Evolutionary conservation across 2,888 invertebrate genomes (phyloP).

Genomic region (Oscheius sp.): DNA sequence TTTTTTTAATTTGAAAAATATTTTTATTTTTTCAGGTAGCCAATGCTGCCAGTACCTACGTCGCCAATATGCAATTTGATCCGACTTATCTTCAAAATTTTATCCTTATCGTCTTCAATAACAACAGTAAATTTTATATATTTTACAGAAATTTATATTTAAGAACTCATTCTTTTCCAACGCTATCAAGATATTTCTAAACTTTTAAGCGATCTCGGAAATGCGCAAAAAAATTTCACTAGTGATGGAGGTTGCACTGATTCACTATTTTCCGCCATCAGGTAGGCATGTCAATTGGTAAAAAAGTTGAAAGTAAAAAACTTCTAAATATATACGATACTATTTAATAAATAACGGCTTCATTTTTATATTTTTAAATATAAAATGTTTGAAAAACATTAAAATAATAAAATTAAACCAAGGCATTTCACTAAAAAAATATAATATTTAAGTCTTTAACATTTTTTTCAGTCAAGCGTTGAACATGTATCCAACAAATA

Average conservation of each 20-base stretch:
- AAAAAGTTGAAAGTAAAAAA: neutral
- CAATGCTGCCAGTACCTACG: constrained; percentile 25
- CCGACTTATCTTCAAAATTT: constrained; percentile 49
- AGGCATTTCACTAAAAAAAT: too few relatives aligned
- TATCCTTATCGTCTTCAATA: constrained; percentile 57
- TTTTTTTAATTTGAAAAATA: neutral
- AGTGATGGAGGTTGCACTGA: constrained; percentile 47
- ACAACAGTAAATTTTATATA: constrained; percentile 43
- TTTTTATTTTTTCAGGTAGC: constrained; percentile 16
- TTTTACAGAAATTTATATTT: neutral
- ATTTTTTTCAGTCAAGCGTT: constrained; percentile 45
- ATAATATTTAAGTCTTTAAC: too few relatives aligned
- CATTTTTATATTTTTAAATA: too few relatives aligned
- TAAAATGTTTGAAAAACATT: too few relatives aligned
- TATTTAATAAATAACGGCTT: too few relatives aligned
- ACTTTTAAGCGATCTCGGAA: constrained; percentile 34
- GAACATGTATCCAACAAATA: constrained; percentile 42
- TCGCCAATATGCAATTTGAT: constrained; percentile 42
- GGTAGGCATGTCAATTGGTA: constrained; percentile 31
- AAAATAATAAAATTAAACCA: too few relatives aligned
- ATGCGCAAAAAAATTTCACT: constrained; percentile 34
- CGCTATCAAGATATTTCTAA: constrained; percentile 35
- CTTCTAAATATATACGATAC: too few relatives aligned
- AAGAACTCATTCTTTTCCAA: constrained; percentile 36
- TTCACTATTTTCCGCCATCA: constrained; percentile 42